These are phyloP conservation scores for Potamilus streckersoni DNA, from an alignment of 1,140 invertebrate genomes.

Conservation along the genomic window DNA sequence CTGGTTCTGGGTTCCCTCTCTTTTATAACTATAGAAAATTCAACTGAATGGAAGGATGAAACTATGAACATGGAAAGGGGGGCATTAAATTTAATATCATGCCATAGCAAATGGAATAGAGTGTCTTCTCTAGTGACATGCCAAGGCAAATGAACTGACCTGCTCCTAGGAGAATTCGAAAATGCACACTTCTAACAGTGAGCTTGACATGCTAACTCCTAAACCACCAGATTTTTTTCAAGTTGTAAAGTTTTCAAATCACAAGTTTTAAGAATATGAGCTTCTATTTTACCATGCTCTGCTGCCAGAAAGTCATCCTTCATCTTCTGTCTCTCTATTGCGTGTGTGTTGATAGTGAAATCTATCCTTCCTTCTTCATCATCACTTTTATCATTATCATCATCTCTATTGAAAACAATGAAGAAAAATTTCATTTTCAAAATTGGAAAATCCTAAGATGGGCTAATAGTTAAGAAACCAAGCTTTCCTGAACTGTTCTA, in stretches of 20 bases:
- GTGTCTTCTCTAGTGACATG: not conserved
- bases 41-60: too few species aligned
- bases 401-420: constrained; percentile 74
- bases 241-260: not conserved
- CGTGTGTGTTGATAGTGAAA: constrained; percentile 81
- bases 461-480: not conserved
- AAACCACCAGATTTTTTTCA: not conserved
- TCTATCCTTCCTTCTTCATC: constrained; percentile 82
- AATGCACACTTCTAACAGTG: not conserved
- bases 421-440: not conserved
- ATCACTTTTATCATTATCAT: constrained; percentile 85
- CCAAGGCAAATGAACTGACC: not conserved
- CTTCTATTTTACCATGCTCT: constrained; percentile 73
- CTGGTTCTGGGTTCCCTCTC: too few species aligned
- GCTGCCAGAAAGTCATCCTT: constrained; percentile 85
- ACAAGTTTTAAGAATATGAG: not conserved
- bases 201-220: not conserved
- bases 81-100: not conserved
- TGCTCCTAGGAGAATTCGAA: not conserved
- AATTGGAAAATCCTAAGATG: not conserved
- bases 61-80: not conserved
- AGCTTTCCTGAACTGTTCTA: too few species aligned
- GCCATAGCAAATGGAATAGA: too few species aligned
- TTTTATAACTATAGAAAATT: too few species aligned
- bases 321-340: constrained; percentile 80